These are phyloP conservation scores for Plecotus auritus DNA, from an alignment of 2,113 vertebrate genomes.

Conservation along the genomic window DNA sequence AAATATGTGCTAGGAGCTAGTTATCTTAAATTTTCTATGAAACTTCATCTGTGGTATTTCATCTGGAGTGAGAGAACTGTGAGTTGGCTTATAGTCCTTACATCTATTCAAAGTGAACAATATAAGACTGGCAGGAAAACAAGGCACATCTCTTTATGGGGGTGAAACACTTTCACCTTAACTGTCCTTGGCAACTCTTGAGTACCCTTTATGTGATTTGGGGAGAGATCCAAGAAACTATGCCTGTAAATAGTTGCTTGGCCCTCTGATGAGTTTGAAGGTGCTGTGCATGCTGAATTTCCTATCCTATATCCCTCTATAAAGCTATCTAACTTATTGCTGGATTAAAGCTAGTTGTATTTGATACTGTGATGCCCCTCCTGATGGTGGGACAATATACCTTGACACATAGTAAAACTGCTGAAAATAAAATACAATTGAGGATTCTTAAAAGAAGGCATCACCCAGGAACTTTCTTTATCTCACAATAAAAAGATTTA, in stretches of 20 bases:
- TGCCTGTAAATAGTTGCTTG: neutral
- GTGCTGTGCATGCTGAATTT: neutral
- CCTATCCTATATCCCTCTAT: neutral
- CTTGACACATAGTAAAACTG: neutral
- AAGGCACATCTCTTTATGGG: neutral
- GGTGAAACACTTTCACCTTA: neutral
- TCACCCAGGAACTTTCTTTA: neutral
- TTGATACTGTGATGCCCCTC: neutral
- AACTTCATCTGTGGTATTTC: neutral
- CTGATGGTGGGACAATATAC: neutral
- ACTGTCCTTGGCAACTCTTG: neutral
- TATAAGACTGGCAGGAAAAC: neutral
- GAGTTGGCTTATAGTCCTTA: neutral
- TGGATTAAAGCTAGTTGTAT: neutral
- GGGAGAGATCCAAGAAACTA: neutral
- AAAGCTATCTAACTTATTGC: neutral
- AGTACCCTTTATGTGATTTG: neutral
- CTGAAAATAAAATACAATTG: neutral
- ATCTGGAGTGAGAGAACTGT: neutral
- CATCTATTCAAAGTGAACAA: neutral
- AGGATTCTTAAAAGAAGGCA: neutral
- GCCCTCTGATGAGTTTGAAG: neutral
- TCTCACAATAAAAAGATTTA: neutral
- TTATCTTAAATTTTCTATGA: neutral
- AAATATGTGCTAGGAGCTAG: neutral